phyloP scores from a whole-genome alignment of 2,888 invertebrate species.

The Andrena praecox region DNA sequence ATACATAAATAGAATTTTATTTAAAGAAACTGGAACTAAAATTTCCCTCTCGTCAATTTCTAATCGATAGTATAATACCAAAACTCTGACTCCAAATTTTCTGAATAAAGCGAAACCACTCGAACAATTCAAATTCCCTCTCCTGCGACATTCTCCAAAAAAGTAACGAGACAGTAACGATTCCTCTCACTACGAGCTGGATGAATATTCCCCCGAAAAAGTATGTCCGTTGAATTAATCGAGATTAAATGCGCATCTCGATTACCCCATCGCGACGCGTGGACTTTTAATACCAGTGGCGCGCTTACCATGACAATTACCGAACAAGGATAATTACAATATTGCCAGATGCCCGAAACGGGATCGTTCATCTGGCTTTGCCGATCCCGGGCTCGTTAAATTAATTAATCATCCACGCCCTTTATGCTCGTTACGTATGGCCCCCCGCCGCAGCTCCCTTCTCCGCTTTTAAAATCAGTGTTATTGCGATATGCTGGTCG shows the following conservation, averaged over 20 bases:
- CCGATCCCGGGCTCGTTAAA: neutral
- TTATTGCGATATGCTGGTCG: conserved; percentile 15
- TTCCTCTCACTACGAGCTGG: neutral
- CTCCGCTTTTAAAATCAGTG: neutral
- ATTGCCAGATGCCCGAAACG: neutral
- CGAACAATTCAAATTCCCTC: neutral
- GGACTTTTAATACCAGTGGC: neutral
- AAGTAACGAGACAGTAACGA: neutral
- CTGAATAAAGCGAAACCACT: no score
- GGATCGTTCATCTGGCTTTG: neutral
- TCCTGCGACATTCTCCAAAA: no score
- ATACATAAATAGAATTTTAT: no score
- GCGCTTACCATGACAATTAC: neutral
- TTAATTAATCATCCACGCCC: conserved; percentile 2
- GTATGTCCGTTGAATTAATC: neutral
- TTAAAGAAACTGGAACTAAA: no score
- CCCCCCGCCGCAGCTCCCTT: neutral
- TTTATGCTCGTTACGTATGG: conserved; percentile 32
- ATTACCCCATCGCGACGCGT: neutral
- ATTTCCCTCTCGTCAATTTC: no score
- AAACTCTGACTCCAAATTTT: no score
- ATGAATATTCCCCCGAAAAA: neutral
- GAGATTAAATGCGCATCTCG: no score
- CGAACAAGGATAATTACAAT: conserved; percentile 9
- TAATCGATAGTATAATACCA: no score